phyloP scores from a whole-genome alignment of 2,888 invertebrate genomes.

The Synergus gifuensis region DNA sequence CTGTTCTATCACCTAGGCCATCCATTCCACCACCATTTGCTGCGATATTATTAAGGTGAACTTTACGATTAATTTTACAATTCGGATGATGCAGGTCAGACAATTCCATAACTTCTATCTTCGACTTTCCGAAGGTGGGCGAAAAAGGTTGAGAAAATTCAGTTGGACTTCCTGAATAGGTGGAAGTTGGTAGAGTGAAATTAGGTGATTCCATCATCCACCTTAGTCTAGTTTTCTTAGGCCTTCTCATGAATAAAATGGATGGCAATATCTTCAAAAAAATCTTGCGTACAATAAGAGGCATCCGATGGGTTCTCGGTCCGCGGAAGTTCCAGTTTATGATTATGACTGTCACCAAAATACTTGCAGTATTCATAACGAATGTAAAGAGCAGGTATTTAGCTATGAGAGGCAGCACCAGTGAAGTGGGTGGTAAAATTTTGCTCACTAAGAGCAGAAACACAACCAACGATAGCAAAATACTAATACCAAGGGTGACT shows the following conservation, averaged over 20 bases:
- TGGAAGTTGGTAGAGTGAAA: slow-evolving; percentile 92
- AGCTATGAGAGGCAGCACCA: slow-evolving; percentile 98
- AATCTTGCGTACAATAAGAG: slow-evolving; percentile 87
- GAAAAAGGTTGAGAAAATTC: slow-evolving; percentile 88
- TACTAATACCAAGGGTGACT: slow-evolving; percentile 97
- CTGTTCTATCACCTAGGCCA: slow-evolving; percentile 82
- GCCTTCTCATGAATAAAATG: slow-evolving; percentile 96
- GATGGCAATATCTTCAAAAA: slow-evolving; percentile 97
- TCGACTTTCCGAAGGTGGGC: slow-evolving; percentile 74
- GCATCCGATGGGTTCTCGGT: slow-evolving; percentile 98
- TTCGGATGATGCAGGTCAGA: slow-evolving; percentile 97
- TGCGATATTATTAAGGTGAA: slow-evolving; percentile 81
- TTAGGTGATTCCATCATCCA: slow-evolving; percentile 99
- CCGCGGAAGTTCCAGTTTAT: slow-evolving; percentile 99
- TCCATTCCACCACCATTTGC: slow-evolving; percentile 78
- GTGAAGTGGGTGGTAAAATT: slow-evolving; percentile 98
- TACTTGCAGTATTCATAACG: slow-evolving; percentile 99
- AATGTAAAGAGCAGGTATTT: slow-evolving; percentile 99
- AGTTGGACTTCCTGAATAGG: slow-evolving; percentile 89
- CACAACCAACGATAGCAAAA: slow-evolving; percentile 99
- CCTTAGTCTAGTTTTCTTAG: slow-evolving; percentile 93
- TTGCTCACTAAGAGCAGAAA: slow-evolving; percentile 98
- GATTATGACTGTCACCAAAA: slow-evolving; percentile 98
- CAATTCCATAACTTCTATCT: slow-evolving; percentile 95
- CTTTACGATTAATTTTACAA: slow-evolving; percentile 94